These are phyloP conservation scores for Sebastiscus albofasciatus DNA, from an alignment of 2,797 vertebrate species.

Conservation along the genomic window DNA sequence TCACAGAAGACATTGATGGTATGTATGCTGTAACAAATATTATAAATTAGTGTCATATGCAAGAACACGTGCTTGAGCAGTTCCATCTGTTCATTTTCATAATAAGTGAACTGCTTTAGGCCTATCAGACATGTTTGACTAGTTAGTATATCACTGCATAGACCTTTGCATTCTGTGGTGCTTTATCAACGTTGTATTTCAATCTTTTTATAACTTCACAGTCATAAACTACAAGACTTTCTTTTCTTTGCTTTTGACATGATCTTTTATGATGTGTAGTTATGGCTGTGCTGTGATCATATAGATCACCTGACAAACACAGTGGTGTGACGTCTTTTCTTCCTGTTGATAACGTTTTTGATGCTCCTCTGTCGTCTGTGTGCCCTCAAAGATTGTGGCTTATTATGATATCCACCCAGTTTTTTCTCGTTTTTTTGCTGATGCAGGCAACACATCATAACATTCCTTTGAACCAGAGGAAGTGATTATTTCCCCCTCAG, in stretches of 20 bases:
- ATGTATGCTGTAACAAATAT: background rate
- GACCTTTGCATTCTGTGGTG: background rate
- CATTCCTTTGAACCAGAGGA: slow-evolving; percentile 1
- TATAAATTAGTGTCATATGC: background rate
- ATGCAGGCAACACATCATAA: slow-evolving; percentile 3
- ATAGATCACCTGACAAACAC: background rate
- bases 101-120: background rate
- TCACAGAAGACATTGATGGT: background rate
- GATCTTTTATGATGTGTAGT: background rate
- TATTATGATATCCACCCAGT: background rate
- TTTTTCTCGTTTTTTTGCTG: background rate
- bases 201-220: background rate
- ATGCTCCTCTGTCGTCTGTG: background rate
- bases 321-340: background rate
- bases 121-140: background rate
- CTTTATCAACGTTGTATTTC: background rate
- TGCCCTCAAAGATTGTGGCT: slow-evolving; percentile 1
- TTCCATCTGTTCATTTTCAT: background rate
- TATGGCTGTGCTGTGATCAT: background rate
- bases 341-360: background rate
- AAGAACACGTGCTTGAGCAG: background rate
- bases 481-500: background rate
- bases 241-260: background rate
- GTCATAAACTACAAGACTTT: background rate
- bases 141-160: background rate